Evolutionary conservation across 2,797 vertebrate species (phyloP), one percentile per base, ranked within the genome.

Genomic region (Tympanoctomys barrerae): DNA sequence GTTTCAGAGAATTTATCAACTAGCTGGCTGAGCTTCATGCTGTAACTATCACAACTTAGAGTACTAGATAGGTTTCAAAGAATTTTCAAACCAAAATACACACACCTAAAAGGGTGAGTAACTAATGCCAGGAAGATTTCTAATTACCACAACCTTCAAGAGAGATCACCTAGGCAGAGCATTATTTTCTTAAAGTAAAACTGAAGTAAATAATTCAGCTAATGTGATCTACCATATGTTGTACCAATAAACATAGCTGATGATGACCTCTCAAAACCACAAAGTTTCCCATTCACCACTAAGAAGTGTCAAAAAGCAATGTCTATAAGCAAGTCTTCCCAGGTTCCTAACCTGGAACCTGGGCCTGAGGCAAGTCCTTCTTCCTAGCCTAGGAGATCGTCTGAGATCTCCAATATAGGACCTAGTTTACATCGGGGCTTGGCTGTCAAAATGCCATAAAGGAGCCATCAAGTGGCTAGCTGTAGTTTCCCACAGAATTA

Each of bases 71-170:
- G 73, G 46, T 86, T 77, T 93, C 46, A 88, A 59, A 77, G 66
- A 93, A 84, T 94, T 28, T 84, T 36, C 46, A 96, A 87, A 94
- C 66, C 75, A 92, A 93, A 92, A 59, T 39, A 82, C 11, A 33
- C 26, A 88, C 19, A 95, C 26, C 4, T 84, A 57, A 85, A 83
- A 97, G 66, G 39, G 31, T 68, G 18, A 75, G 68, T 91, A 94
- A 81, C 13, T 31, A 87, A 39, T 39, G 77, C 42, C 75, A 90
- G 70, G 42, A 90, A 81, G 57, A 78, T 52, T 87, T 87, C 82
- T 64, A 28, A 84, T 71, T 49, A 89, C 61, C 82, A 90, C 46
- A 59, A 62, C 42, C 54, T 81, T 91, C n/a, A 54, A 89, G 49
- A 61, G 59, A 95, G 31, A 33, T 70, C 61, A 49, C 86, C 82